Evolutionary conservation across 2,888 invertebrate genomes (phyloP).

Genomic region (Carterocephalus palaemon): DNA sequence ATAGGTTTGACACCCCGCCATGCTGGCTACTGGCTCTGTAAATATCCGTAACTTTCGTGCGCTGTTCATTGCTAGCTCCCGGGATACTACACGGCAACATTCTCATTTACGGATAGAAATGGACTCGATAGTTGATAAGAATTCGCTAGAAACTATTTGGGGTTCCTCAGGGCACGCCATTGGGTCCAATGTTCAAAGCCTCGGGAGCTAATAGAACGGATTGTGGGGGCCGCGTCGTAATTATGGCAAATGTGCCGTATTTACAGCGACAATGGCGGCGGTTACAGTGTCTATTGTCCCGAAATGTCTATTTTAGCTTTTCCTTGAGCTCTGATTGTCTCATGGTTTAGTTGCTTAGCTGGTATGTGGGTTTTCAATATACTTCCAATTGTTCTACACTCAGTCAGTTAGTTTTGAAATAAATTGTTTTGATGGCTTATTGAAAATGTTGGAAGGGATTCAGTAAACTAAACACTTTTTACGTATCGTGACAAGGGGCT

Average conservation of each 20-base stretch:
- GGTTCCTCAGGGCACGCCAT: conserved; percentile 40
- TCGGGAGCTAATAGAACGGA: conserved; percentile 60
- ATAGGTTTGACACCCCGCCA: conserved; percentile 68
- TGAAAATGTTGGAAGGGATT: no score
- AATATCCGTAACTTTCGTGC: neutral
- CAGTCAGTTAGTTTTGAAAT: conserved; percentile 3
- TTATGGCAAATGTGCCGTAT: conserved; percentile 69
- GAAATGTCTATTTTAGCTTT: conserved; percentile 35
- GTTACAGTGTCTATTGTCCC: conserved; percentile 35
- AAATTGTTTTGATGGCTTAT: conserved; percentile 14
- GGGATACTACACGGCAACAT: neutral
- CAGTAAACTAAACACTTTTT: no score
- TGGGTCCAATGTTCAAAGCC: conserved; percentile 48
- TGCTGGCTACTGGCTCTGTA: conserved; percentile 28
- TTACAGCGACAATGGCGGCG: conserved; percentile 58
- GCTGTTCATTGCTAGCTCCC: conserved; percentile 4
- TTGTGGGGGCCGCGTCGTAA: conserved; percentile 64
- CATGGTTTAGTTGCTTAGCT: neutral
- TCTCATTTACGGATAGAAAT: neutral
- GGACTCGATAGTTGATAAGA: conserved; percentile 6
- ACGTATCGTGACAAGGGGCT: no score
- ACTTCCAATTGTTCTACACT: no score
- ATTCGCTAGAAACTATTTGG: conserved; percentile 20
- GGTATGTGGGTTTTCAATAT: neutral
- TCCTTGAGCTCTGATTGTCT: conserved; percentile 30